phyloP scores from a whole-genome alignment of 64 coral and sea anemone species.

The Pocillopora damicornis region DNA sequence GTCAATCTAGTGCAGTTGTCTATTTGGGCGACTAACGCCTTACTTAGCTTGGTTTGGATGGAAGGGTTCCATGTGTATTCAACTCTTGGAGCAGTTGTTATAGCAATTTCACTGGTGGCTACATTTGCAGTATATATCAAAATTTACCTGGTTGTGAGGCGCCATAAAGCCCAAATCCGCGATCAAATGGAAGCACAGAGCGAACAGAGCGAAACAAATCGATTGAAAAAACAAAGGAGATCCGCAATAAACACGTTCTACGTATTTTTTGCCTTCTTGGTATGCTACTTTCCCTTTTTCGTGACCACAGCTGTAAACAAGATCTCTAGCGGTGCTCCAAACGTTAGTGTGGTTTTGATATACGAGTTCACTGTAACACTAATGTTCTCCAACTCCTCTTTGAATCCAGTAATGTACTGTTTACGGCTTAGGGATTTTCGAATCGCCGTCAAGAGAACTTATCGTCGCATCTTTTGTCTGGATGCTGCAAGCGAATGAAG shows the following conservation, averaged over 20 bases:
- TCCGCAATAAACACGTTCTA: background rate
- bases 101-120: background rate
- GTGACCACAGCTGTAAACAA: background rate
- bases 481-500: background rate
- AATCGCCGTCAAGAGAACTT: slow-evolving; percentile 17
- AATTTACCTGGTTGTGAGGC: background rate
- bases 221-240: background rate
- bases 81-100: background rate
- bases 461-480: slow-evolving; percentile 1
- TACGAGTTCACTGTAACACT: slow-evolving; percentile 7
- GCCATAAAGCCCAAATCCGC: background rate
- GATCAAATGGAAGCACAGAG: background rate
- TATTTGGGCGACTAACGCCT: background rate
- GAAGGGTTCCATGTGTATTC: slow-evolving; percentile 12
- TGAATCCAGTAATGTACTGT: slow-evolving; percentile 28
- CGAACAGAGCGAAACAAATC: background rate
- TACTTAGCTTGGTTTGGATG: background rate
- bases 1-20: background rate
- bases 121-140: slow-evolving; percentile 18
- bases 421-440: slow-evolving; percentile 12
- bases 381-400: slow-evolving; percentile 9
- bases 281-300: slow-evolving; percentile 10
- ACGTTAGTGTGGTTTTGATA: background rate
- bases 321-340: background rate
- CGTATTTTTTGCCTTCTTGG: background rate